Evolutionary conservation across 2,113 vertebrate species (phyloP), one percentile per base, ranked within the genome.

Genomic region (Hassar affinis): DNA sequence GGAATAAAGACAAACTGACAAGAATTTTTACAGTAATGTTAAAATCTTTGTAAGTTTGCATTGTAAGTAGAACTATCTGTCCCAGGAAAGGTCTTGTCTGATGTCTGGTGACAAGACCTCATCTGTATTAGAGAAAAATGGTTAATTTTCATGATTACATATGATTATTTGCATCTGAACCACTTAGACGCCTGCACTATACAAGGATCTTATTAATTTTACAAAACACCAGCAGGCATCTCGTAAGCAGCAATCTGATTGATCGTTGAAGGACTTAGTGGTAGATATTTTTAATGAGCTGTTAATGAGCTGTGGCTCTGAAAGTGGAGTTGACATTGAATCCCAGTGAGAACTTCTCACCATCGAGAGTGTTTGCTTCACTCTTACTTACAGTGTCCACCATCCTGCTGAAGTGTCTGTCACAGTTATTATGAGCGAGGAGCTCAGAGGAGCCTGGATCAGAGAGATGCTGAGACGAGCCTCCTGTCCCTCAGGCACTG

Each of bases 371-470:
- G 38, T 38, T 66, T 57, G 10, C 42, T 51, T 75, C 47, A 52
- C 45, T 66, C 47, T 57, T 11, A n/a, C 25, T 49, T 61, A 12
- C 62, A 78, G 68, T 87, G 86, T 83, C 71, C 61, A 84, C 62
- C 78, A 57, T 75, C 52, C 72, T 69, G 64, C 78, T 81, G 78
- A 62, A 83, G 71, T 78, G 78, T 81, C 42, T 81, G 84, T 80
- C 84, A 81, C 84, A 85, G 77, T 85, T 85, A 71, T 79, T 87
- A 85, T 17, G 45, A 61, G 72, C 52, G n/a, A 69, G 79, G 61
- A 85, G 62, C 84, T 85, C 81, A 64, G 42, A 84, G 84, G 78
- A 85, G 78, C 64, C 84, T 78, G 84, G 72, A 85, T 85, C 77
- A 76, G 82, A 80, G 51, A 42, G 74, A 66, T 64, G 56, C 79